phyloP scores from a whole-genome alignment of 2,113 vertebrate species.

The Turnix velox region DNA sequence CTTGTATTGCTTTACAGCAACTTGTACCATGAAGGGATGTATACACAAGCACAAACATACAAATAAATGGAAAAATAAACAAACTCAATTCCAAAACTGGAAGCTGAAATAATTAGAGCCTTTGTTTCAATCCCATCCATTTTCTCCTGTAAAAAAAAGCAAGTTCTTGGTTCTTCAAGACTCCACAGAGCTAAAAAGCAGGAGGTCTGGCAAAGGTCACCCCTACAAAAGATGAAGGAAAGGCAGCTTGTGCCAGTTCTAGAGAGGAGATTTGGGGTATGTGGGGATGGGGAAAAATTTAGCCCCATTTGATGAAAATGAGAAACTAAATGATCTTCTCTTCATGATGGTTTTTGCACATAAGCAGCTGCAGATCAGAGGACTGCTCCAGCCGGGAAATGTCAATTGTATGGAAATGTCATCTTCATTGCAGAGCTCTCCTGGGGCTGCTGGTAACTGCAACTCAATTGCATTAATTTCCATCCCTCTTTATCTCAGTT shows the following conservation, averaged over 20 bases:
- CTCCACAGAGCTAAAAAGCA: background rate
- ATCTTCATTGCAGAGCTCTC: slow-evolving; percentile 28
- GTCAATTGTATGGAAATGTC: slow-evolving; percentile 68
- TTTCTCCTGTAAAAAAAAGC: background rate
- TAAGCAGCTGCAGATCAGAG: slow-evolving; percentile 40
- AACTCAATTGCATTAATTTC: slow-evolving; percentile 46
- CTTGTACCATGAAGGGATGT: background rate
- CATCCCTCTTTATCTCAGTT: background rate
- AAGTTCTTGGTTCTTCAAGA: background rate
- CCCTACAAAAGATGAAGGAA: background rate
- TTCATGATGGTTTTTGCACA: slow-evolving; percentile 21
- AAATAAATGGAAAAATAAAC: background rate
- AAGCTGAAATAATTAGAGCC: background rate
- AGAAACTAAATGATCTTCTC: slow-evolving; percentile 54
- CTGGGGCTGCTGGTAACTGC: slow-evolving; percentile 14
- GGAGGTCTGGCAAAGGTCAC: background rate
- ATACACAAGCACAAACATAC: background rate
- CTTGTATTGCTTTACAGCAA: background rate
- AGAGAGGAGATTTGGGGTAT: background rate
- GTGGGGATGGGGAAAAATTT: background rate
- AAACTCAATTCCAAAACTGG: background rate
- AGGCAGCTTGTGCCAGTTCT: background rate
- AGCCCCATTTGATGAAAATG: slow-evolving; percentile 15
- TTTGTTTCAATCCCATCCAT: background rate
- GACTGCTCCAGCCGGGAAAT: slow-evolving; percentile 24